Percentiles rank a stretch among this genome's conserved stretches.
These are phyloP conservation scores for Daktulosphaira vitifoliae DNA, from an alignment of 1,140 invertebrate genomes.

Conservation along the genomic window DNA sequence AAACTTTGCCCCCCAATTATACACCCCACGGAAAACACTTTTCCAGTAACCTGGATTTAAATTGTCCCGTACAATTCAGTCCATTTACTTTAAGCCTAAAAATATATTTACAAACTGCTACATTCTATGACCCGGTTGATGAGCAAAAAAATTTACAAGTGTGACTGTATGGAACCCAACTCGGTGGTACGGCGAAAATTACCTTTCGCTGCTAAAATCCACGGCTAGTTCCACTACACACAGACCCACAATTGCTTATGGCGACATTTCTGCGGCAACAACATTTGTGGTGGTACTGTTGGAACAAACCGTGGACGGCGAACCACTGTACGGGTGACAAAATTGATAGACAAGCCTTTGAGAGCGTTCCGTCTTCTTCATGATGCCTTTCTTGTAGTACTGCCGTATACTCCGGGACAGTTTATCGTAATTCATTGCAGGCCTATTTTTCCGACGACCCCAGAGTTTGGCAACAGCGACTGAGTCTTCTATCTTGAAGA, in stretches of 20 bases:
- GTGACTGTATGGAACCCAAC: too few species aligned
- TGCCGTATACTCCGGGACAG: constrained; percentile 93
- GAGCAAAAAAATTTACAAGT: too few species aligned
- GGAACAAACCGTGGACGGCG: neutral
- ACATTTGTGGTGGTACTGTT: neutral
- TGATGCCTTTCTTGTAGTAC: constrained; percentile 99
- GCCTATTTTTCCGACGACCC: constrained; percentile 94
- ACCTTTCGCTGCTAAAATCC: constrained; percentile 11
- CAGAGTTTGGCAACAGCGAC: constrained; percentile 89
- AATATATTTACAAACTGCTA: neutral
- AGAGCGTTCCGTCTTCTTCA: constrained; percentile 97
- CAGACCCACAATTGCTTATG: neutral
- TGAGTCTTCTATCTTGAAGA: constrained; percentile 99
- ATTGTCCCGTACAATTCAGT: too few species aligned
- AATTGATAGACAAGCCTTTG: constrained; percentile 99
- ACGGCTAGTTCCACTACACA: neutral
- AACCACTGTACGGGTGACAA: constrained; percentile 76
- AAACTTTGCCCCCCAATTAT: neutral
- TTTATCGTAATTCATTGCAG: constrained; percentile 99
- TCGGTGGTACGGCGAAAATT: constrained; percentile 31
- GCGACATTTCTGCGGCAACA: neutral
- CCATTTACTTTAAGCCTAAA: too few species aligned
- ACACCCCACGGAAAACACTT: too few species aligned
- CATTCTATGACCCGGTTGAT: too few species aligned
- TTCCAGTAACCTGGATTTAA: too few species aligned